Evolutionary conservation across 2,888 invertebrate species (phyloP), one percentile per base, ranked within the genome.

Genomic region (Brachyptera risi): DNA sequence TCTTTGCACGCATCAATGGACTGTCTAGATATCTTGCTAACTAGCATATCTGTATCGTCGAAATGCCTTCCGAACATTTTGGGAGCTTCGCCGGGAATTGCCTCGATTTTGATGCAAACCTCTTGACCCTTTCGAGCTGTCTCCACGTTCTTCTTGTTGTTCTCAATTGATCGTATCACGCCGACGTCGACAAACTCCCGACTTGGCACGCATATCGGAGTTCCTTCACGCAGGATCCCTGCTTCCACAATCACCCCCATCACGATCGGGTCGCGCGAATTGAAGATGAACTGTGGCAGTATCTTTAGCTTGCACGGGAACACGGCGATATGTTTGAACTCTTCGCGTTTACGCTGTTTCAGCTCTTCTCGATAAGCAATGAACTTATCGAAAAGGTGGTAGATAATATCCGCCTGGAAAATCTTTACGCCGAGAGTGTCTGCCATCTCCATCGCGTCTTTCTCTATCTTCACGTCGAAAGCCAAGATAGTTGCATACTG

Each of bases 1-100:
- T 97, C 92, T 79, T 99, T 99, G 79, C 98, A 97, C 7, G 96
- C 97, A 78, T 99, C 98, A 73, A 99, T 99, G 66, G 96, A 96
- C 73, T 96, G 93, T 59, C 99, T 87, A 57, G 92, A 91, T 72
- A 99, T 97, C 96, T 92, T 96, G 82, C 97, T 97, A 72, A 96
- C 85, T 67, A 99, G 83, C 74, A 93, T 81, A 77, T 99, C 99
- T 40, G 89, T 94, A 71, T 94, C 90, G 72, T 97, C 97, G 78
- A 99, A 99, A 79, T 99, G 99, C 62, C 99, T 83, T 11, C 99
- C 99, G 76, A 88, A 96, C 90, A 99, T 90, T 80, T 98, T 98
- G 50, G 99, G 99, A 51, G 98, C 88, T 76, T 99, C 97, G n/a
- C 98, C 98, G 15, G 96, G 92, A 54, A 93, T 86, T 26, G 96